Base-by-base conservation (phyloP, 2,113 vertebrate genomes). In the Mus pahari region DNA sequence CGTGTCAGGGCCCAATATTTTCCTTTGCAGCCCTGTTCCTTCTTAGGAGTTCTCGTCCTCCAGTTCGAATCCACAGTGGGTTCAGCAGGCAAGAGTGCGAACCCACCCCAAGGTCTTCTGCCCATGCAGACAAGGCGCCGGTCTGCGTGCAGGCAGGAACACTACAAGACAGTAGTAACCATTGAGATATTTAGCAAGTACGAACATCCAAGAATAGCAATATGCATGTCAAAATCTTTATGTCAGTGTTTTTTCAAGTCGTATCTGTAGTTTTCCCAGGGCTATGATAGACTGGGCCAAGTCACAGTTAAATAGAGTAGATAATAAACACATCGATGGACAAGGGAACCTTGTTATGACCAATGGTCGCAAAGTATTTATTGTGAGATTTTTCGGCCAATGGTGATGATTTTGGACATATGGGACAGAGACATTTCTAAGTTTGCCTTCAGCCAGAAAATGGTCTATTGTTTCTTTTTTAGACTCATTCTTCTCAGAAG, bases 301-400 rank as follows among this genome's bases (percentile, higher is more conserved):
- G n/a, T 94, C 89, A 94, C 14, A 91, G 45, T 73, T 89, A 89
- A 68, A 89, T 82, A 42, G 58, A 22, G 2, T 89, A 89, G 77
- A 74, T 16, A 79, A 60, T 14, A 91, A 53, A 16, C 66, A 91
- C 45, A 19, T 6, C 58, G 62, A 33, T 20, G 39, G 19, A 48
- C n/a, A 20, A 89, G 33, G 19, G 11, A n/a, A 55, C 62, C 58
- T 84, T 92, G 50, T 33, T 19, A 68, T 31, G n/a, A 58, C 60
- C 48, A 93, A 28, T 36, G 53, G 73, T 96, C 55, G 10, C n/a
- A 89, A 92, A 97, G 12, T 53, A 53, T 73, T 90, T 91, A 60
- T 86, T n/a, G 12, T 94, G n/a, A 94, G 11, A 88, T n/a, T 20
- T 78, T 96, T 42, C 50, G 95, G 73, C 17, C 39, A 92, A 78